Percentiles rank a stretch among this genome's conserved stretches.
These are phyloP conservation scores for Ericerus pela DNA, from an alignment of 1,140 invertebrate species.

Conservation along the genomic window DNA sequence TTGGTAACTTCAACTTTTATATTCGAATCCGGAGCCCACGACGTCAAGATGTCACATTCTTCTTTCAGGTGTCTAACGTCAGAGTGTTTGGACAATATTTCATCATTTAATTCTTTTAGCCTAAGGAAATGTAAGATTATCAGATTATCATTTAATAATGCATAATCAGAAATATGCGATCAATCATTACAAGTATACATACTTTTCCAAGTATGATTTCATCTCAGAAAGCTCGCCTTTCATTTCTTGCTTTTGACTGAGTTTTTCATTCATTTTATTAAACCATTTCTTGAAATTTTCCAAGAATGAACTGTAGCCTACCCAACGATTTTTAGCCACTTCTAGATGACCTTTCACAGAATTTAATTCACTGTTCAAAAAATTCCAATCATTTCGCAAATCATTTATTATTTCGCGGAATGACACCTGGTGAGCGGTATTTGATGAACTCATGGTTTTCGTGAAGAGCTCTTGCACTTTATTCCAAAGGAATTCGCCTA, in stretches of 20 bases:
- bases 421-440: slow-evolving; percentile 60
- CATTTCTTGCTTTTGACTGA: slow-evolving; percentile 46
- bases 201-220: slow-evolving; percentile 75
- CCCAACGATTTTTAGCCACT: slow-evolving; percentile 58
- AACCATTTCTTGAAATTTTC: slow-evolving; percentile 55
- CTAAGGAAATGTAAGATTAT: slow-evolving; percentile 15
- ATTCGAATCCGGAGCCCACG: slow-evolving; percentile 47
- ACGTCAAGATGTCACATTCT: slow-evolving; percentile 54
- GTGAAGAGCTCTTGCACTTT: slow-evolving; percentile 67
- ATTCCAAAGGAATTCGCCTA: slow-evolving; percentile 65
- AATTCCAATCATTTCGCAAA: slow-evolving; percentile 65
- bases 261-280: slow-evolving; percentile 35
- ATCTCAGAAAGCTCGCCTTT: slow-evolving; percentile 77
- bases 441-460: slow-evolving; percentile 64
- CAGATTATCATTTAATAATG: background rate
- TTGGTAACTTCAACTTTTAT: slow-evolving; percentile 45
- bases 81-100: slow-evolving; percentile 52
- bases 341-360: slow-evolving; percentile 61
- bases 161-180: slow-evolving; percentile 4
- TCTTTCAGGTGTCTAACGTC: slow-evolving; percentile 53
- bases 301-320: slow-evolving; percentile 59
- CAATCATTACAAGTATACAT: no score
- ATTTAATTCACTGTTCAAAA: slow-evolving; percentile 63
- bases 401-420: slow-evolving; percentile 50
- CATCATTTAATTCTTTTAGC: slow-evolving; percentile 51